phyloP scores from a whole-genome alignment of 2,797 vertebrate genomes.

The Pygocentrus nattereri region DNA sequence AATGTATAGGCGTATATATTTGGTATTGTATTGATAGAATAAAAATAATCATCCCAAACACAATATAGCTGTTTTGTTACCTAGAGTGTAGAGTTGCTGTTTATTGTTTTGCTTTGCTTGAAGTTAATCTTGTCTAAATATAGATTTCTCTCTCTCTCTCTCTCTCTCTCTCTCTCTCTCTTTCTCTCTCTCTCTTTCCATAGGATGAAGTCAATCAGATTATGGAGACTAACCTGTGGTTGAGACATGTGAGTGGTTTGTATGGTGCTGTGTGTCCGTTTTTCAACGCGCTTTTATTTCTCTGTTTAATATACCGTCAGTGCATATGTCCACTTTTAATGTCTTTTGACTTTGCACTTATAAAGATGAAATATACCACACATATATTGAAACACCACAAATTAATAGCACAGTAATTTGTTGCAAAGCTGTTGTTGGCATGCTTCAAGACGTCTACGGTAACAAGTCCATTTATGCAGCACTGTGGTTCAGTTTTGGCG shows the following conservation, averaged over 20 bases:
- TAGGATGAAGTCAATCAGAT: conserved; percentile 99
- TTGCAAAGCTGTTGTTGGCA: too few species aligned
- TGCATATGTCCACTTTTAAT: too few species aligned
- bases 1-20: neutral
- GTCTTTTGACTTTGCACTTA: too few species aligned
- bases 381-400: too few species aligned
- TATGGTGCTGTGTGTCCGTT: neutral
- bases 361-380: too few species aligned
- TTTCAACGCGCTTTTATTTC: too few species aligned
- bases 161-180: conserved; percentile 3
- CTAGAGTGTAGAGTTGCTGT: neutral
- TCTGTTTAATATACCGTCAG: too few species aligned
- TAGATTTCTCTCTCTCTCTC: conserved; percentile 18
- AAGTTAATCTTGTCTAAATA: conserved; percentile 5
- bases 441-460: too few species aligned
- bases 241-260: conserved; percentile 88
- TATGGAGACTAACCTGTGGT: conserved; percentile 98
- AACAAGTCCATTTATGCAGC: too few species aligned
- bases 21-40: neutral
- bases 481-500: too few species aligned
- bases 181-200: conserved; percentile 18
- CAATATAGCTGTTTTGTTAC: neutral
- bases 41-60: neutral
- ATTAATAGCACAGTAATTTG: too few species aligned
- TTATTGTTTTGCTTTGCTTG: conserved; percentile 15